Base-by-base conservation (phyloP, 2,888 invertebrate genomes). In the Orchesellides sinensis region DNA sequence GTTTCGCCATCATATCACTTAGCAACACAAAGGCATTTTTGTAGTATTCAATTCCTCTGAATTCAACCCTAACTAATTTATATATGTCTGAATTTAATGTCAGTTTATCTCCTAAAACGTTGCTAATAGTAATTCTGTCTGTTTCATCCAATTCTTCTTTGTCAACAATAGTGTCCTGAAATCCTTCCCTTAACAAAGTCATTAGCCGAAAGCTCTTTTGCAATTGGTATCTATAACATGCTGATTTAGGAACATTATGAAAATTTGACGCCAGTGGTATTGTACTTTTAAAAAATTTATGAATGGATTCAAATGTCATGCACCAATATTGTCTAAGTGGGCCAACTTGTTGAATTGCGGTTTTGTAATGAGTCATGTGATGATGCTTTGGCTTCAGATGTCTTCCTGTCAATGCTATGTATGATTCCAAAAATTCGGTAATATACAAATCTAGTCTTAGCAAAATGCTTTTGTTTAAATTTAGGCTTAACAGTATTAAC, bases 251-350 rank as follows among this genome's bases (percentile, higher is more conserved):
- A 84, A 59, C 68, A 83, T 84, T 25, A 47, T 59, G 45, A 69
- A 83, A 40, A 83, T 84, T 4, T 23, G 66, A 12, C 47, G 59
- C 32, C 6, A 73, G 52, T 10, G 78, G 49, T n/a, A 63, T 27
- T 19, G 45, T n/a, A n/a, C n/a, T 35, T 63, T 83, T 84, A 32
- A 83, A 83, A 69, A 83, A 74, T 32, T 73, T 75, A 40, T 84
- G 84, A 17, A 68, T 78, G 12, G 82, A 65, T 74, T 84, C 84
- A 69, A 74, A 83, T n/a, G 83, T 19, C 47, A 84, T 77, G n/a
- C 69, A 25, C 61, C 73, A 73, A 8, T 61, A 63, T 1, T 52
- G 25, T 19, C 19, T 6, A n/a, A 84, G 32, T 27, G 83, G 82
- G 8, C 84, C 84, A 32, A 83, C 61, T 35, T 69, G 23, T 4